phyloP scores from a whole-genome alignment of 2,797 vertebrate genomes.

The Danionella dracula region DNA sequence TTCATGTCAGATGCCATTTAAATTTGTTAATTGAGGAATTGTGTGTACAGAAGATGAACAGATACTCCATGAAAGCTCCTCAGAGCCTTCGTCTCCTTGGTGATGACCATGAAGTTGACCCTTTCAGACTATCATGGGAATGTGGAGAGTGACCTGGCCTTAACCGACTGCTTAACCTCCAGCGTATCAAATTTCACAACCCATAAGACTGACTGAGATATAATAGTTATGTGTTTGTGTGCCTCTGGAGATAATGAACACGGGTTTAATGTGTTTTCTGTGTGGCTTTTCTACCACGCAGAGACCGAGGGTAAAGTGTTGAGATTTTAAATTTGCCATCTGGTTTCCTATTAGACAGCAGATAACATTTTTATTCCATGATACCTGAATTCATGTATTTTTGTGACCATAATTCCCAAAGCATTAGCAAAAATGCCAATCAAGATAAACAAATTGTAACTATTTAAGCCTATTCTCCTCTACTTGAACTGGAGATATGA shows the following conservation, averaged over 20 bases:
- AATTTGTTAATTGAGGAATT: no score
- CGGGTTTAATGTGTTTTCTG: background rate
- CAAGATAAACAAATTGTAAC: no score
- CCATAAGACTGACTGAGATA: constrained; percentile 2
- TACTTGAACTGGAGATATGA: background rate
- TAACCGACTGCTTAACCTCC: constrained; percentile 10
- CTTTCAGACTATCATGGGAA: background rate
- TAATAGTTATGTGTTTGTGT: constrained; percentile 1
- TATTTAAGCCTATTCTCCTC: no score
- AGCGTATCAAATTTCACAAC: constrained; percentile 22
- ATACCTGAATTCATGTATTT: no score
- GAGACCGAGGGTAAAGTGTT: no score
- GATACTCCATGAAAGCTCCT: background rate
- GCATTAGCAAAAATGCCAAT: background rate
- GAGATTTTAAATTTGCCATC: no score
- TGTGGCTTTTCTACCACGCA: background rate
- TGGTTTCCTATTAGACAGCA: no score
- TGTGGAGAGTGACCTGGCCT: constrained; percentile 3
- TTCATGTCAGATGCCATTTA: no score
- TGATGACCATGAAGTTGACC: constrained; percentile 5
- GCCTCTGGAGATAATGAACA: constrained; percentile 11
- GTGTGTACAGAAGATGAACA: background rate
- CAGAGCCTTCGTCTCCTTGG: constrained; percentile 18
- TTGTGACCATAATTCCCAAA: background rate
- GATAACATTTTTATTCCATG: no score